These are phyloP conservation scores for Drosophila kuntzei DNA, from an alignment of 2,888 invertebrate genomes.

Conservation along the genomic window DNA sequence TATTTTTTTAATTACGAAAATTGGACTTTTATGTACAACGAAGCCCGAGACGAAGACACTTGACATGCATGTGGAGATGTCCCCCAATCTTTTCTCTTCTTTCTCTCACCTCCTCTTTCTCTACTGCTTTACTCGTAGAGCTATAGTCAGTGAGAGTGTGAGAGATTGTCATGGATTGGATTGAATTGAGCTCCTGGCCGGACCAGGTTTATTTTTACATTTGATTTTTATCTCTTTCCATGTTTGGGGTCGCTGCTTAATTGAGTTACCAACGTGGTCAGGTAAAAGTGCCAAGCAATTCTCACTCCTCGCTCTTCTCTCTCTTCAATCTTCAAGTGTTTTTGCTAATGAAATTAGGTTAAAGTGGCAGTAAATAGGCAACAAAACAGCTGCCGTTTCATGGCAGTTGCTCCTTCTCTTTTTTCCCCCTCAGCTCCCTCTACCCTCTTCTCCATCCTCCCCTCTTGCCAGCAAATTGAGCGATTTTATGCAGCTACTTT, in stretches of 20 bases:
- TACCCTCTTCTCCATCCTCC: not conserved
- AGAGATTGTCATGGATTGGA: slow-evolving; percentile 24
- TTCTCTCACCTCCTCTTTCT: not conserved
- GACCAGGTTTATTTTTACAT: slow-evolving; percentile 49
- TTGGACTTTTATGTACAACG: slow-evolving; percentile 78
- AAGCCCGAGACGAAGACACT: slow-evolving; percentile 63
- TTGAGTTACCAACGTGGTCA: slow-evolving; percentile 66
- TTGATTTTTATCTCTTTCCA: slow-evolving; percentile 60
- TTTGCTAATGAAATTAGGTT: slow-evolving; percentile 76
- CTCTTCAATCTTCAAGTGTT: slow-evolving; percentile 1
- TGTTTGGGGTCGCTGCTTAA: slow-evolving; percentile 61
- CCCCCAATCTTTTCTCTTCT: not conserved
- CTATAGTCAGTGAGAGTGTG: slow-evolving; percentile 31
- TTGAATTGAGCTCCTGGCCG: slow-evolving; percentile 9
- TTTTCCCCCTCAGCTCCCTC: not conserved
- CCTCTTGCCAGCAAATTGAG: slow-evolving; percentile 43
- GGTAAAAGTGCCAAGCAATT: slow-evolving; percentile 55
- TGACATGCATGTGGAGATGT: slow-evolving; percentile 73
- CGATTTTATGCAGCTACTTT: slow-evolving; percentile 60
- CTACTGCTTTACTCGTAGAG: not conserved
- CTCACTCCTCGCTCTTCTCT: not conserved
- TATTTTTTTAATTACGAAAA: slow-evolving; percentile 80
- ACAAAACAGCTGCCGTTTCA: slow-evolving; percentile 54
- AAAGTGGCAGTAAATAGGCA: slow-evolving; percentile 75
- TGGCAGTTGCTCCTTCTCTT: slow-evolving; percentile 22